phyloP scores from a whole-genome alignment of 2,113 vertebrate species.

The Hiodon tergisus region DNA sequence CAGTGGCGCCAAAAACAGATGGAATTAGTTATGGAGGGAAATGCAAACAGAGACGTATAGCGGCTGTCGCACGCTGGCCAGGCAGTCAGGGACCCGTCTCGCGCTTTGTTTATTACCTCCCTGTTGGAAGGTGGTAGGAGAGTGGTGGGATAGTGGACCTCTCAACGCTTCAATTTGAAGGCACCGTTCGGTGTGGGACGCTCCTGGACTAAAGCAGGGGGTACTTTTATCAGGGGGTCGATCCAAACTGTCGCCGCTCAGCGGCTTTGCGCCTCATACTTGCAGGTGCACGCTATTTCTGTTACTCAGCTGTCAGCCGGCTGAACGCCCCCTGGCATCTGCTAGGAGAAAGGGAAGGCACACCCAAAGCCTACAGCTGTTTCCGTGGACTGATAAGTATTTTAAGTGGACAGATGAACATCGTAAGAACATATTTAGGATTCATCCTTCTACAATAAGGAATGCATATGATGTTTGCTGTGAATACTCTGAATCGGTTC shows the following conservation, averaged over 20 bases:
- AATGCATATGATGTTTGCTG: too few species aligned
- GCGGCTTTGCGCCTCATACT: background rate
- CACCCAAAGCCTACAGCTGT: too few species aligned
- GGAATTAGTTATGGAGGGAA: conserved; percentile 43
- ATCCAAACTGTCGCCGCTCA: background rate
- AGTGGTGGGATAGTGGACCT: background rate
- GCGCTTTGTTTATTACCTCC: background rate
- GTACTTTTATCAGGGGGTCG: background rate
- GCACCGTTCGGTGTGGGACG: background rate
- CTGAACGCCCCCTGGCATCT: too few species aligned
- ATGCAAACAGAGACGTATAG: conserved; percentile 39
- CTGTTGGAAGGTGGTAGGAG: background rate
- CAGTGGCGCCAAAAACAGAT: conserved; percentile 42
- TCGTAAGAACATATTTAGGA: too few species aligned
- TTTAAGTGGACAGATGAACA: too few species aligned
- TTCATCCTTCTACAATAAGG: too few species aligned
- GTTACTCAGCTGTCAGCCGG: too few species aligned
- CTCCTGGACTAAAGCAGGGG: background rate
- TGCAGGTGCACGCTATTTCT: too few species aligned
- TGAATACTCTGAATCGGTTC: too few species aligned
- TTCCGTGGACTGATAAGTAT: too few species aligned
- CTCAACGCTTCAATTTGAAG: background rate
- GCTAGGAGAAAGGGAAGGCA: too few species aligned
- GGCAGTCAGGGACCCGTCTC: conserved; percentile 46
- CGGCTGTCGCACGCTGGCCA: conserved; percentile 42